These are phyloP conservation scores for Melinaea menophilus DNA, from an alignment of 2,888 invertebrate species.

Conservation along the genomic window DNA sequence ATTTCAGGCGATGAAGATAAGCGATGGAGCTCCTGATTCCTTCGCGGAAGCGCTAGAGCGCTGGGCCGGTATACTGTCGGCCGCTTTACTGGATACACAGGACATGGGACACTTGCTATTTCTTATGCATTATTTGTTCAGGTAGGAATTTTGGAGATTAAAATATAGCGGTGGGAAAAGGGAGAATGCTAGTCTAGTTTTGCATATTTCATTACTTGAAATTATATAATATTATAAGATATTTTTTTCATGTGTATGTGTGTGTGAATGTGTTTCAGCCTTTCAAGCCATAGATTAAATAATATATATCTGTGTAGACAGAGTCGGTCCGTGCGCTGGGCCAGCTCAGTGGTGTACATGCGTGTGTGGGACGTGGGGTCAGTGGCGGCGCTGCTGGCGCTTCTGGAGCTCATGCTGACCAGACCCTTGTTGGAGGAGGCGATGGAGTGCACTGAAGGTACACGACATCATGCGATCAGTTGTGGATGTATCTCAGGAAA, in stretches of 20 bases:
- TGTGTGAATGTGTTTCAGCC: no score
- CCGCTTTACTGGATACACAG: conserved; percentile 47
- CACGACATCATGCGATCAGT: no score
- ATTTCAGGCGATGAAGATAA: conserved; percentile 52
- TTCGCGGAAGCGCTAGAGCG: conserved; percentile 54
- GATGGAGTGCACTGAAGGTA: conserved; percentile 62
- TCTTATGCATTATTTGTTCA: conserved; percentile 60
- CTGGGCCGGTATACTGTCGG: conserved; percentile 56
- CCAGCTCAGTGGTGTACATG: conserved; percentile 45
- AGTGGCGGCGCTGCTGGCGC: conserved; percentile 50
- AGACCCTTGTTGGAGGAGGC: conserved; percentile 50
- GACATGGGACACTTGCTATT: conserved; percentile 58
- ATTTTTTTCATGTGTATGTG: no score
- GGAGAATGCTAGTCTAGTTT: no score
- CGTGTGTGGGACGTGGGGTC: conserved; percentile 43
- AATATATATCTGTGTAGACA: conserved; percentile 45
- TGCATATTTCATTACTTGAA: no score
- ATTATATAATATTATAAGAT: no score
- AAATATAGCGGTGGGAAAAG: no score
- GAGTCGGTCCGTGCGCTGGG: conserved; percentile 64
- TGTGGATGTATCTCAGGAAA: no score
- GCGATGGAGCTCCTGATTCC: conserved; percentile 48
- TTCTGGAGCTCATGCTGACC: conserved; percentile 54
- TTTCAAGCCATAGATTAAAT: no score
- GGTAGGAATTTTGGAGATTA: conserved; percentile 37